A percentile compares a stretch with the other conserved stretches of the same genome.
phyloP scores from a whole-genome alignment of 2,113 vertebrate species.

The Columba livia region DNA sequence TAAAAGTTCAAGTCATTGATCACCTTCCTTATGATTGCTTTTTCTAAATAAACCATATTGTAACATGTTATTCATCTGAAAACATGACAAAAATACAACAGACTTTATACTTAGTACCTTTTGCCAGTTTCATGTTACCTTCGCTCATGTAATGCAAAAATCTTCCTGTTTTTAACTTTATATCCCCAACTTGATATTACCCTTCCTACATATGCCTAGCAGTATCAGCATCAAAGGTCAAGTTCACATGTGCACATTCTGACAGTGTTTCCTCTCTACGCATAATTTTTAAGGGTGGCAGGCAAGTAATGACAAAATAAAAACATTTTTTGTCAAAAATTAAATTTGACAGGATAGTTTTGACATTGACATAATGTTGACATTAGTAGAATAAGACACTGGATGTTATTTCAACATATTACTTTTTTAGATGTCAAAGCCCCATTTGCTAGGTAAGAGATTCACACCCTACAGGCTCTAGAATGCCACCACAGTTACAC shows the following conservation, averaged over 20 bases:
- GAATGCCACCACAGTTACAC: neutral
- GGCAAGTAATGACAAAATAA: neutral
- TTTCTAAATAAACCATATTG: neutral
- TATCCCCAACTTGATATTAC: neutral
- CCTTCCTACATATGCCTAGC: neutral
- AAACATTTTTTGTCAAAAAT: neutral
- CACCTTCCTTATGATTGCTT: neutral
- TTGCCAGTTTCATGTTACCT: neutral
- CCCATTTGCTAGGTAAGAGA: neutral
- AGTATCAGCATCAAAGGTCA: neutral
- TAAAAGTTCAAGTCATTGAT: constrained; percentile 3
- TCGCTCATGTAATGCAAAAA: neutral
- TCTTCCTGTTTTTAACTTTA: neutral
- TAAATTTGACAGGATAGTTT: neutral
- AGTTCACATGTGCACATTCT: neutral
- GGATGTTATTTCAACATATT: neutral
- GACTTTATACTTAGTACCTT: neutral
- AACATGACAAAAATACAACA: neutral
- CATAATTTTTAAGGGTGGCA: neutral
- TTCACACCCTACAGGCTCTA: neutral
- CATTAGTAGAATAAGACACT: neutral
- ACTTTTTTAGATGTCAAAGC: neutral
- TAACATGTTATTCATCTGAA: neutral
- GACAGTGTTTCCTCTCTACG: neutral
- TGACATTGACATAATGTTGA: neutral